Percentiles rank a stretch among this genome's conserved stretches.
Conservation (phyloP, 2,888 invertebrate genomes). For the Noctua pronuba region DNA sequence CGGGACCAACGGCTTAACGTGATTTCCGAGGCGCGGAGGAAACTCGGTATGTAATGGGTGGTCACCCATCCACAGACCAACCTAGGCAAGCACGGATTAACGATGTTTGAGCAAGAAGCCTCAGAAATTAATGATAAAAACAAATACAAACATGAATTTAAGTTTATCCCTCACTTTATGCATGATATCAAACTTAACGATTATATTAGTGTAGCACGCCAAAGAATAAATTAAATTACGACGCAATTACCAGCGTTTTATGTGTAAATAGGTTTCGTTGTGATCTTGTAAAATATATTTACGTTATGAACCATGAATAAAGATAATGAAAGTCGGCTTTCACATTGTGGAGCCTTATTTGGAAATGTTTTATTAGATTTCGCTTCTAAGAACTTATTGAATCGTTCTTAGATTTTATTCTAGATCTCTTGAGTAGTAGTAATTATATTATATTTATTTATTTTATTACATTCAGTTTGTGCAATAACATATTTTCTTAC, state of each 20-base stretch:
- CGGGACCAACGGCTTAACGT: too few relatives aligned
- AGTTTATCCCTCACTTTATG: slow-evolving; percentile 17
- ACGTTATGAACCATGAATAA: slow-evolving; percentile 14
- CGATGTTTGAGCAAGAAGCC: not conserved
- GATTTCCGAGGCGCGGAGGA: too few relatives aligned
- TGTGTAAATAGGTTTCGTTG: slow-evolving; percentile 34
- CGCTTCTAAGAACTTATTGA: slow-evolving; percentile 13
- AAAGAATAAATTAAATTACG: slow-evolving; percentile 41
- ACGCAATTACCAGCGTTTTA: slow-evolving; percentile 41
- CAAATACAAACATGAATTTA: slow-evolving; percentile 7
- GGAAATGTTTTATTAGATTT: slow-evolving; percentile 32
- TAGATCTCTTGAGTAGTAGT: not conserved
- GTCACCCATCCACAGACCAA: too few relatives aligned
- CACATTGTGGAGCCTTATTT: slow-evolving; percentile 16
- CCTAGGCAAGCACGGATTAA: too few relatives aligned
- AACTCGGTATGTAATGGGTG: too few relatives aligned
- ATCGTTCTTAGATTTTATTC: slow-evolving; percentile 9
- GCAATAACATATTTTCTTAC: not conserved
- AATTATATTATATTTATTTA: not conserved
- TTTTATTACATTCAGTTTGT: not conserved
- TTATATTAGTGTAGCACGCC: slow-evolving; percentile 24
- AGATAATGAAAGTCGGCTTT: slow-evolving; percentile 32
- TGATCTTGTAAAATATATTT: slow-evolving; percentile 34
- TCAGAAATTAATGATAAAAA: not conserved
- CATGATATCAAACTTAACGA: slow-evolving; percentile 25